Conservation (phyloP, 2,113 vertebrate species). For the Ceratotherium simum region DNA sequence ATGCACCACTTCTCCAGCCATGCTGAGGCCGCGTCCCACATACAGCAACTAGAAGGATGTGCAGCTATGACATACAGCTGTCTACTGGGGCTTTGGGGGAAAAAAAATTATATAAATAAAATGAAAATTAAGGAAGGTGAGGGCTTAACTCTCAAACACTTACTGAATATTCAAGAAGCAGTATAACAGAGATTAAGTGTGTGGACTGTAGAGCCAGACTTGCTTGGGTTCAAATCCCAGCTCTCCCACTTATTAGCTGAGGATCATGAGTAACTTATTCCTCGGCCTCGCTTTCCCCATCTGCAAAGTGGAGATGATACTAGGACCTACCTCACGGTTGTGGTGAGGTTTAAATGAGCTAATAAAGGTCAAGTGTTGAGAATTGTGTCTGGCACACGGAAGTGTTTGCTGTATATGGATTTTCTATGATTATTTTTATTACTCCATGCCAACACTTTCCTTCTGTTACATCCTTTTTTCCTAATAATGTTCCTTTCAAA, state of each 20-base stretch:
- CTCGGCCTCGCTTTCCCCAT: neutral
- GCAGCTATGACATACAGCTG: too few relatives aligned
- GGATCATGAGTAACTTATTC: neutral
- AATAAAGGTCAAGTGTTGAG: neutral
- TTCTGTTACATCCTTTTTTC: neutral
- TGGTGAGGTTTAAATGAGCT: neutral
- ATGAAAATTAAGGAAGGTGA: neutral
- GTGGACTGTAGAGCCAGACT: neutral
- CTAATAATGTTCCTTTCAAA: neutral
- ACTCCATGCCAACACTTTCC: neutral
- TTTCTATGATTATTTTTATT: neutral
- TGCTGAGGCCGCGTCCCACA: too few relatives aligned
- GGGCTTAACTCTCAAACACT: neutral
- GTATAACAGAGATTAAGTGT: neutral
- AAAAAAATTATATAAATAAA: too few relatives aligned
- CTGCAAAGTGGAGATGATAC: neutral
- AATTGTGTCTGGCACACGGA: neutral
- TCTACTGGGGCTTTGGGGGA: too few relatives aligned
- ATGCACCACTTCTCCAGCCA: too few relatives aligned
- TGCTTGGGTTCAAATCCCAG: neutral
- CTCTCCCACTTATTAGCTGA: neutral
- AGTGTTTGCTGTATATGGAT: neutral
- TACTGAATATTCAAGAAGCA: neutral
- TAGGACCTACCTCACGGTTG: neutral
- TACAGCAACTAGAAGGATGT: too few relatives aligned